Evolutionary conservation across 2,797 vertebrate genomes (phyloP).

Genomic region (Dipus sagitta): DNA sequence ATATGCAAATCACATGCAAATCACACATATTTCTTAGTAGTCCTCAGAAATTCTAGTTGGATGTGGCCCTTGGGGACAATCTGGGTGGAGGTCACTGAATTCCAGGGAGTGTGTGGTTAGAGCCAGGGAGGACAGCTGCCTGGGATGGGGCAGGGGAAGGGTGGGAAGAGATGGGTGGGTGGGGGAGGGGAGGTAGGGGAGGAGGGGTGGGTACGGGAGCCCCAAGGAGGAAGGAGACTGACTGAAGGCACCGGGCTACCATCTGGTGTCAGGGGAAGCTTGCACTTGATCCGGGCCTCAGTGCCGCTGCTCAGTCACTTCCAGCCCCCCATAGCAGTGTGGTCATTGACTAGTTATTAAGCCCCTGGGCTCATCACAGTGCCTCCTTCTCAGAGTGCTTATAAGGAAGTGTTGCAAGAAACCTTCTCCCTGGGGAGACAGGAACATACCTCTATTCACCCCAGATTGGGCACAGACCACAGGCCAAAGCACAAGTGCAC

Average conservation of each 20-base stretch:
- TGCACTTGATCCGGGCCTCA: too few relatives aligned
- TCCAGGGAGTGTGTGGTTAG: conserved; percentile 7
- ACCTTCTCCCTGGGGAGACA: too few relatives aligned
- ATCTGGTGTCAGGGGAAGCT: neutral
- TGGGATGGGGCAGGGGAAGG: neutral
- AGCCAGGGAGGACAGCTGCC: neutral
- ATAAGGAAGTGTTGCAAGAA: neutral
- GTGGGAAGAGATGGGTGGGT: neutral
- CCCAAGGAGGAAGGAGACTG: neutral
- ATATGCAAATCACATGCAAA: conserved; percentile 76
- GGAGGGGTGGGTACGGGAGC: neutral
- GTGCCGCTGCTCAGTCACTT: neutral
- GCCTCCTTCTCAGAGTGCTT: neutral
- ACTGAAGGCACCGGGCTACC: neutral
- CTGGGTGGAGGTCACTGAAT: conserved; percentile 58
- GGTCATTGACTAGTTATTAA: neutral
- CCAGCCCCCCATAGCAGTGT: fast-evolving
- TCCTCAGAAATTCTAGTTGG: neutral
- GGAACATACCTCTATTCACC: too few relatives aligned
- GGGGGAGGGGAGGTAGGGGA: neutral
- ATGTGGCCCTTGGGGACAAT: conserved; percentile 44
- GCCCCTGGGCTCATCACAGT: neutral
- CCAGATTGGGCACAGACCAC: too few relatives aligned
- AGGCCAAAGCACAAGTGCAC: too few relatives aligned
- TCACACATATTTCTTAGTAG: conserved; percentile 36